These are phyloP conservation scores for Falco biarmicus DNA, from an alignment of 2,797 vertebrate genomes.

Conservation along the genomic window DNA sequence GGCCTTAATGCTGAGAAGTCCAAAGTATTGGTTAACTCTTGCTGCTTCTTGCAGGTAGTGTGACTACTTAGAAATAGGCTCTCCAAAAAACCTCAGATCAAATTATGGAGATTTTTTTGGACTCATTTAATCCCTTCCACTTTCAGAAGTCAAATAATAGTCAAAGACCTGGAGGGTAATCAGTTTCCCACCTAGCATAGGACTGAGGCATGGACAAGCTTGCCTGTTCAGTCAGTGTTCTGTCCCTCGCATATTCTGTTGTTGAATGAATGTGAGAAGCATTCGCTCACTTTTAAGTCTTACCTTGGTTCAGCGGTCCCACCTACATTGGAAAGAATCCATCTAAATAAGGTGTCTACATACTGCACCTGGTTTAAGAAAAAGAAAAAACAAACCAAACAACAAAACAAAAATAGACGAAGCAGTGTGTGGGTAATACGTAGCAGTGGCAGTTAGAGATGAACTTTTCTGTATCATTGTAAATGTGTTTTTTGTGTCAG, in stretches of 20 bases:
- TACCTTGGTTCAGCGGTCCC: neutral
- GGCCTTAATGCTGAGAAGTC: neutral
- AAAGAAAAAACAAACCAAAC: neutral
- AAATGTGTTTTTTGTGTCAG: neutral
- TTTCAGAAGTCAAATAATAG: neutral
- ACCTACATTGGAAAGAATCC: neutral
- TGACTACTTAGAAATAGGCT: neutral
- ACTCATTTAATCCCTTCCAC: neutral
- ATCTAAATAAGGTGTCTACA: neutral
- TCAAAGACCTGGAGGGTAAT: neutral
- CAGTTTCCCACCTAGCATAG: neutral
- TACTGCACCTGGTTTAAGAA: neutral
- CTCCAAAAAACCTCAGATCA: neutral
- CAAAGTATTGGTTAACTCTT: neutral
- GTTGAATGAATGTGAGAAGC: neutral
- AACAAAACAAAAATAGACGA: neutral
- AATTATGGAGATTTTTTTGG: neutral
- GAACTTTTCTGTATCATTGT: neutral
- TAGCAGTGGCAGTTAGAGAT: neutral
- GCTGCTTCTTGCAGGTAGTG: neutral
- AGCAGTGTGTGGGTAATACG: rapidly evolving
- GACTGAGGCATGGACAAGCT: neutral
- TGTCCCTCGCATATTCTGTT: neutral
- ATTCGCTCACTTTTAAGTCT: neutral
- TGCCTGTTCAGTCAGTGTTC: neutral